Evolutionary conservation across 2,113 vertebrate species (phyloP).

Genomic region (Sporophila hypoxantha): DNA sequence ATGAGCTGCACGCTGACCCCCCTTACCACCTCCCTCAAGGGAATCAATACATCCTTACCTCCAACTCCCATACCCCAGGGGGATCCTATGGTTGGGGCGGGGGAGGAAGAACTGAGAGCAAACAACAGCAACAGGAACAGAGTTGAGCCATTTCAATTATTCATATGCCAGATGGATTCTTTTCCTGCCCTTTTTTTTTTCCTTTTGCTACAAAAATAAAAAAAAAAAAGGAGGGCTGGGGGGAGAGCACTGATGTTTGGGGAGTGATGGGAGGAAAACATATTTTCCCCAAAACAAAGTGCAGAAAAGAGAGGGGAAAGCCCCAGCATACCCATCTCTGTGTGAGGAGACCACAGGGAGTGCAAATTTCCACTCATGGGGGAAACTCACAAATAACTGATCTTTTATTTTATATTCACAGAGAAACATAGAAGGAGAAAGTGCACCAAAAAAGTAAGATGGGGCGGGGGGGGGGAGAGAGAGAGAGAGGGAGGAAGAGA

Average conservation of each 20-base stretch:
- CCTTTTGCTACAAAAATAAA: constrained; percentile 56
- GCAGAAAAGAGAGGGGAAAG: constrained; percentile 21
- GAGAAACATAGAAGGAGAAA: neutral
- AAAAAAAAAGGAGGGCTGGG: neutral
- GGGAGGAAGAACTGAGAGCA: constrained; percentile 77
- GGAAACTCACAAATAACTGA: neutral
- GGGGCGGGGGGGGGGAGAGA: too few relatives aligned
- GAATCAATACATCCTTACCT: constrained; percentile 62
- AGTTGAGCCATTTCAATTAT: constrained; percentile 99
- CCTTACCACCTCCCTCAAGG: neutral
- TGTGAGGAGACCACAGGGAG: neutral
- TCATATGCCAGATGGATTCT: constrained; percentile 97
- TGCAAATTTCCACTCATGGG: neutral
- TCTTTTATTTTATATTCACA: neutral
- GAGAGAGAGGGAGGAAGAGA: neutral
- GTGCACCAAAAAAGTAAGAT: neutral
- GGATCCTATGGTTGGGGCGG: constrained; percentile 59
- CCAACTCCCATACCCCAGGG: constrained; percentile 64
- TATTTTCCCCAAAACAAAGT: constrained; percentile 69
- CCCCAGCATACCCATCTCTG: constrained; percentile 48
- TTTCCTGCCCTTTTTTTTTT: constrained; percentile 82
- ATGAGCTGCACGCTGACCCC: neutral
- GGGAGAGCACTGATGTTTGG: constrained; percentile 42
- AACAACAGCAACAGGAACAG: constrained; percentile 98
- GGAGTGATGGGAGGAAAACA: constrained; percentile 45